Evolutionary conservation across 2,888 invertebrate species (phyloP).

Genomic region (Orchestes rusci): DNA sequence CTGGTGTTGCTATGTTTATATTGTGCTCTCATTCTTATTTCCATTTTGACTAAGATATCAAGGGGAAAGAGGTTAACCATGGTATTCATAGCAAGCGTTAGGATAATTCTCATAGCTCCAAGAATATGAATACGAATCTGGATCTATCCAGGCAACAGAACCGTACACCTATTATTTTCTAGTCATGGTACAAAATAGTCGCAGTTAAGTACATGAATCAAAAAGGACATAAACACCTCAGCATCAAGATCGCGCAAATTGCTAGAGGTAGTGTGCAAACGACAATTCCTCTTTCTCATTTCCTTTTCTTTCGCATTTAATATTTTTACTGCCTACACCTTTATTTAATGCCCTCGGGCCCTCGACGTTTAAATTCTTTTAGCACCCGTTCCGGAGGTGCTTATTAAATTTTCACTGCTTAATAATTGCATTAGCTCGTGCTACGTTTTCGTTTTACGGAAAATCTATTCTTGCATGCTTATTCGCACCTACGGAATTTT

Average conservation of each 20-base stretch:
- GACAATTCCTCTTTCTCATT: constrained; percentile 29
- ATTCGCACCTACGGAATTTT: not conserved
- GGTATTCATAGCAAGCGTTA: too few species aligned
- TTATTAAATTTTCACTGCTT: constrained; percentile 42
- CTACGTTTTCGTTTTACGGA: constrained; percentile 30
- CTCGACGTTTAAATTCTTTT: constrained; percentile 39
- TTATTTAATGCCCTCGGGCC: constrained; percentile 39
- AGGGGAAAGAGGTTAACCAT: too few species aligned
- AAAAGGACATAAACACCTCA: constrained; percentile 36
- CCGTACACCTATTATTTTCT: too few species aligned
- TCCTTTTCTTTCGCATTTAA: constrained; percentile 31
- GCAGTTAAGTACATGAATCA: too few species aligned
- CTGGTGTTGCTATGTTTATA: too few species aligned
- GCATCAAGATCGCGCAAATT: constrained; percentile 43
- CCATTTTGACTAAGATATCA: too few species aligned
- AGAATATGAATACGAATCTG: too few species aligned
- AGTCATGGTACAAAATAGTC: too few species aligned
- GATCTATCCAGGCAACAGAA: too few species aligned
- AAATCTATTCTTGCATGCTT: constrained; percentile 29
- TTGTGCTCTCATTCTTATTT: too few species aligned
- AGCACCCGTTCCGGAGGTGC: constrained; percentile 36
- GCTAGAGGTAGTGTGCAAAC: constrained; percentile 35
- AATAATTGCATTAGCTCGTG: constrained; percentile 37
- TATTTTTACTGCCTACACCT: constrained; percentile 42
- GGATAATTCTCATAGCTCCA: too few species aligned